Base-by-base conservation (phyloP, 2,888 invertebrate species). In the Creontiades dilutus region DNA sequence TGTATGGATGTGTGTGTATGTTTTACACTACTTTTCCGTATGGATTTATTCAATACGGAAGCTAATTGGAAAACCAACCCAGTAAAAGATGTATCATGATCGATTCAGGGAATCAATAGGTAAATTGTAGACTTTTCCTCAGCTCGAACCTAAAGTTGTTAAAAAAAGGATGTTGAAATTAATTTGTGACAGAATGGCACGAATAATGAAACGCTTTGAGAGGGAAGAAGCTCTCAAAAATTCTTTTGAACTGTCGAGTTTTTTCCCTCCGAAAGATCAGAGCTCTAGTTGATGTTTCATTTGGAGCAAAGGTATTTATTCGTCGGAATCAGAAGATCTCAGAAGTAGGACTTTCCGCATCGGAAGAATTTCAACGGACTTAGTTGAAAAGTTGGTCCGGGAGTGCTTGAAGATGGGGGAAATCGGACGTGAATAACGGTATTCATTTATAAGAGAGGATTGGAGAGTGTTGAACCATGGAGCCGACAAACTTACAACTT, bases 381-480 rank as follows among this genome's bases (percentile, higher is more conserved):
- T 68, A 27, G 68, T 68, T 27, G 68, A 68, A 68, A 68, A 68
- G 68, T 68, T 68, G 19, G 68, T 12, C 68, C 23, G 13, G 68
- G 16, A n/a, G 9, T 19, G 61, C 61, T 61, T 61, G 68, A 68
- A 19, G 68, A 23, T 68, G 68, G 23, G 68, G 23, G 68, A 68
- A 68, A 68, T 68, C 68, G 27, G 68, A 68, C 68, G 23, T 68
- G 68, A 68, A 23, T 68, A 68, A 68, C 23, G 68, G 68, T 68
- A 68, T 68, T 68, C 68, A 68, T 68, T 68, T 68, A 68, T 27
- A 68, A 68, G 68, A 68, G 68, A 68, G 68, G 68, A 68, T 68
- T 68, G 68, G 68, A 68, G 68, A 68, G 68, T 68, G 68, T 68
- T 68, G 68, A 68, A 68, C 68, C 68, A 68, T 27, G 68, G 68